phyloP scores from a whole-genome alignment of 2,888 invertebrate genomes.

The Gymnocheta viridis region DNA sequence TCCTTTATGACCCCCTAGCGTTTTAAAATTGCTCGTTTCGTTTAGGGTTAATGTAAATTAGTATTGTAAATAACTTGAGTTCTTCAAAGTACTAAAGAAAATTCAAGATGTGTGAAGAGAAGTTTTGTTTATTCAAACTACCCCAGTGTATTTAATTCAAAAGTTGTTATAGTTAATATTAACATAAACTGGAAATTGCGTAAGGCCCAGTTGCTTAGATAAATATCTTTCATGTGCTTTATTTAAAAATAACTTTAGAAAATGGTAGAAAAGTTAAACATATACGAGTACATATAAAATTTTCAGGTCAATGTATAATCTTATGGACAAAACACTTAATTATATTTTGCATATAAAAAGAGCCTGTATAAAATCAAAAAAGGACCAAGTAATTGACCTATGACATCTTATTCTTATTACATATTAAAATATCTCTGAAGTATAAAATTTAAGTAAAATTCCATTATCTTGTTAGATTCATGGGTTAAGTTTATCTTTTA shows the following conservation, averaged over 20 bases:
- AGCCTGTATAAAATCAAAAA: neutral
- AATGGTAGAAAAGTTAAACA: neutral
- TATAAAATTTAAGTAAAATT: conserved; percentile 3
- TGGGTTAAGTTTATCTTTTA: neutral
- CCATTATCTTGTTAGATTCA: neutral
- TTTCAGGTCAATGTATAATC: neutral
- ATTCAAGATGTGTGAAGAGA: neutral
- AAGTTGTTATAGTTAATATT: conserved; percentile 24
- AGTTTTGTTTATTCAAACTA: neutral
- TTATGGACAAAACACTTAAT: neutral
- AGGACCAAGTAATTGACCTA: neutral
- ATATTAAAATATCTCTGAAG: conserved; percentile 1
- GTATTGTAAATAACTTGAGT: neutral
- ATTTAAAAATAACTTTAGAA: neutral
- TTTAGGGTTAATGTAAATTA: neutral
- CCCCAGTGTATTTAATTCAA: neutral
- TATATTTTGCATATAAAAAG: neutral
- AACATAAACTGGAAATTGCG: conserved; percentile 36
- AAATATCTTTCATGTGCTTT: neutral
- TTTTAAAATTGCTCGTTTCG: neutral
- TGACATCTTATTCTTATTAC: neutral
- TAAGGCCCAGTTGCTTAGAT: conserved; percentile 31
- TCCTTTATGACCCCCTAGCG: no score
- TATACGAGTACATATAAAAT: neutral
- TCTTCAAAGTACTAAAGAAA: neutral